Base-by-base conservation (phyloP, 2,113 vertebrate genomes). In the Arothron firmamentum region DNA sequence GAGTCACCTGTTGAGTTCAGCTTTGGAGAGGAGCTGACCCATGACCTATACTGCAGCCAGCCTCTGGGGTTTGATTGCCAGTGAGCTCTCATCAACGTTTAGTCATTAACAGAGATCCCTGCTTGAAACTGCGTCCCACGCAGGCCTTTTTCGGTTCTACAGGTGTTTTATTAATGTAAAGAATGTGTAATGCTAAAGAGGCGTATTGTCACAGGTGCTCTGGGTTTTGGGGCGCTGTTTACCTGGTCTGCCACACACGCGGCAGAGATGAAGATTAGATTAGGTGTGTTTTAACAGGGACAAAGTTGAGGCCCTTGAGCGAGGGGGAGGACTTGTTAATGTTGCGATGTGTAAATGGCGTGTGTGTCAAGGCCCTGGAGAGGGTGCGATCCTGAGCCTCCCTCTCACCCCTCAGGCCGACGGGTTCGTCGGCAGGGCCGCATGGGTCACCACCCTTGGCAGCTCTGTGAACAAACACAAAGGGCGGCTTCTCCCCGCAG, bases 381-480 rank as follows among this genome's bases (percentile, higher is more conserved):
- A 72, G 72, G 53, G 59, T 56, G 57, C 21, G 57, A 52, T 52
- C 28, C 46, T 16, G 18, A 50, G 18, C 52, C 71, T 56, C 58
- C 47, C 65, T 61, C 38, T 12, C 56, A n/a, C 15, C 72, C 67
- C 72, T 71, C 59, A 17, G 72, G 82, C 65, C 45, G 77, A 73
- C 63, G 62, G 67, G 62, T 75, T 72, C 19, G 52, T 78, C 23
- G 18, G 50, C 48, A 19, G 65, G 61, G 72, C 64, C 80, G 71
- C 45, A 6, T 2, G 81, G 85, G 68, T 85, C 78, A 74, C 31
- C 49, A 72, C 72, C 56, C 69, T 77, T 64, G 13, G 53, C 38
- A 56, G 52, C 59, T 68, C 70, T 54, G 52, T 87, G 75, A 78
- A 56, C 85, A 77, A 84, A 84, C 58, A 91, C 85, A 91, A 90